Conservation (phyloP, 1,140 invertebrate genomes). For the Harlomillsia oculata region DNA sequence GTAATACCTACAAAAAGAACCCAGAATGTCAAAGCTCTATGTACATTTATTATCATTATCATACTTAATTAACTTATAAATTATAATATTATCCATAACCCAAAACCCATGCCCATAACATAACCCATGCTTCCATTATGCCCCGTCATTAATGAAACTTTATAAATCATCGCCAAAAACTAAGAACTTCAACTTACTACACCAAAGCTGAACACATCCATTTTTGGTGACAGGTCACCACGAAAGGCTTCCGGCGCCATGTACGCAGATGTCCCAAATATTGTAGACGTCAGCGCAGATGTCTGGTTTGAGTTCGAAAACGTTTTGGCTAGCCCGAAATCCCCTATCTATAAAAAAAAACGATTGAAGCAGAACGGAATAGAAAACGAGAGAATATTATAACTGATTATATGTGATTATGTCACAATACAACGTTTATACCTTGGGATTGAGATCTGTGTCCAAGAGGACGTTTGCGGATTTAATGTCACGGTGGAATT, state of each 20-base stretch:
- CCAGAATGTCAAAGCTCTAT: no score
- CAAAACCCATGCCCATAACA: no score
- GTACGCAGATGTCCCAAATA: conserved; percentile 61
- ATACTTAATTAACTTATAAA: no score
- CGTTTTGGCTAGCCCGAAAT: conserved; percentile 59
- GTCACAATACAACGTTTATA: conserved; percentile 36
- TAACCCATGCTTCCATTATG: no score
- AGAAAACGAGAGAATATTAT: neutral
- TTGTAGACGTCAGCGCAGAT: conserved; percentile 43
- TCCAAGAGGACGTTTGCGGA: conserved; percentile 64
- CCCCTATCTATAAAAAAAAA: conserved; percentile 45
- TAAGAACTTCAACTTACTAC: conserved; percentile 51
- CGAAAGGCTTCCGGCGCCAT: conserved; percentile 64
- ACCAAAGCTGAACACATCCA: conserved; percentile 67
- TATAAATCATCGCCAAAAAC: no score
- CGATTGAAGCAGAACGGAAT: neutral
- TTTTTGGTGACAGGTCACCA: conserved; percentile 60
- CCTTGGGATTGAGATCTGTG: conserved; percentile 52
- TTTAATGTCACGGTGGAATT: conserved; percentile 68
- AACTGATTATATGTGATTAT: neutral
- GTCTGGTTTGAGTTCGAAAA: conserved; percentile 41
- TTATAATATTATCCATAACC: neutral
- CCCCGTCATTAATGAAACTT: no score
- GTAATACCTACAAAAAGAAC: conserved; percentile 44
- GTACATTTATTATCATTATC: no score